Evolutionary conservation across 2,113 vertebrate species (phyloP).

Genomic region (Ceyx margarethae): DNA sequence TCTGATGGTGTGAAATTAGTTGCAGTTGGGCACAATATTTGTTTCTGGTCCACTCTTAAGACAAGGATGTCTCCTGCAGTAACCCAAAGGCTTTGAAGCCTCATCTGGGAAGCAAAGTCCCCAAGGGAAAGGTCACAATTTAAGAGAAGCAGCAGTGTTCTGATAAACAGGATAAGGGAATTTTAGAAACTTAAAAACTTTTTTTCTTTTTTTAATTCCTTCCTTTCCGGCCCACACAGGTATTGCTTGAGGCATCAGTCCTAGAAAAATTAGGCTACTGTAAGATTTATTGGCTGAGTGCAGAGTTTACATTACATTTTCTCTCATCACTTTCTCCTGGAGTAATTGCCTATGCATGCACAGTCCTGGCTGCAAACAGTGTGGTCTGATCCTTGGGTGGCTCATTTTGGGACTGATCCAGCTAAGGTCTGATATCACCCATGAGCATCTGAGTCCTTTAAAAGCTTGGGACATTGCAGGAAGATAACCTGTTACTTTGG

Average conservation of each 20-base stretch:
- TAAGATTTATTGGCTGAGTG: constrained; percentile 69
- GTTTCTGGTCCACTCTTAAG: not conserved
- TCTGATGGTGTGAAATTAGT: constrained; percentile 17
- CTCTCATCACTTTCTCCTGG: constrained; percentile 62
- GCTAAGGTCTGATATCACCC: constrained; percentile 41
- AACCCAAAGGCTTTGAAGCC: constrained; percentile 42
- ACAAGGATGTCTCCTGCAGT: not conserved
- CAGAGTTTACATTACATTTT: constrained; percentile 67
- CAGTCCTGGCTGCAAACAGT: constrained; percentile 60
- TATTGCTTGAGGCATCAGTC: constrained; percentile 57
- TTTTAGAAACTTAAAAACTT: constrained; percentile 49
- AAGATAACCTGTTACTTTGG: not conserved
- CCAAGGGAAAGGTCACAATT: constrained; percentile 39
- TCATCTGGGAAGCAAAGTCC: constrained; percentile 31
- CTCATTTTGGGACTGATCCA: constrained; percentile 52
- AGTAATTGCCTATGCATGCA: constrained; percentile 64
- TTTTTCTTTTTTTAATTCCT: not conserved
- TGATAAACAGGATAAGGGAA: constrained; percentile 63
- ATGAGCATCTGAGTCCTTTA: constrained; percentile 47
- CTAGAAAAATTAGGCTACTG: constrained; percentile 68
- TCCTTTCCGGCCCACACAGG: constrained; percentile 70
- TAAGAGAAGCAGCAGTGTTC: constrained; percentile 18
- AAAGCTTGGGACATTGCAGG: constrained; percentile 5
- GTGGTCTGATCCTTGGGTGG: constrained; percentile 65
- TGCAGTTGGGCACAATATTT: not conserved